Evolutionary conservation across 2,888 invertebrate genomes (phyloP).

Genomic region (Drosophila colorata): DNA sequence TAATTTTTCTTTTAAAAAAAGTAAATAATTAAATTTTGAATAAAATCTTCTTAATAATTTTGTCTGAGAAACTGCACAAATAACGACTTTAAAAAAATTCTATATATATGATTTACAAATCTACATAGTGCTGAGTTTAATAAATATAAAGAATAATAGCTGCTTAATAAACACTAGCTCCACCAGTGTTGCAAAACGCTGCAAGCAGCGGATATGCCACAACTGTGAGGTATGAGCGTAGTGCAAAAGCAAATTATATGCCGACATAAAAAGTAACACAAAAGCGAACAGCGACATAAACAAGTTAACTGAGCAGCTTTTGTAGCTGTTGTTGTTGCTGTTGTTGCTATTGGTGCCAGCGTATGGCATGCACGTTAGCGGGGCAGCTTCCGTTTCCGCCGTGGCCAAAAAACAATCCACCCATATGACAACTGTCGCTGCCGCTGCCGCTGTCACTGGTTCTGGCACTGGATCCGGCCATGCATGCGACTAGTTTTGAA

Average conservation of each 20-base stretch:
- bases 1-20: too few species aligned
- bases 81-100: too few species aligned
- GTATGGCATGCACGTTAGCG: conserved; percentile 63
- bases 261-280: conserved; percentile 65
- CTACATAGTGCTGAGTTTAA: too few species aligned
- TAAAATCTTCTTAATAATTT: too few species aligned
- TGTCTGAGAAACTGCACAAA: too few species aligned
- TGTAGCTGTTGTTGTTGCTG: conserved; percentile 22
- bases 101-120: too few species aligned
- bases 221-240: background rate
- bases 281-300: conserved; percentile 71
- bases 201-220: conserved; percentile 21
- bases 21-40: too few species aligned
- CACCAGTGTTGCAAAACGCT: background rate
- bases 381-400: conserved; percentile 75
- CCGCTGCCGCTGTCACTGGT: conserved; percentile 19
- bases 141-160: too few species aligned
- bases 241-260: conserved; percentile 58
- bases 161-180: too few species aligned
- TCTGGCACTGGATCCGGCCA: conserved; percentile 39
- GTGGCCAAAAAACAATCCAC: conserved; percentile 71
- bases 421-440: conserved; percentile 75
- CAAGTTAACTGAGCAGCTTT: conserved; percentile 68
- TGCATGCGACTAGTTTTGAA: conserved; percentile 56
- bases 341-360: conserved; percentile 37